Base-by-base conservation (phyloP, 2,888 invertebrate genomes). In the Ceratothoa steindachneri region DNA sequence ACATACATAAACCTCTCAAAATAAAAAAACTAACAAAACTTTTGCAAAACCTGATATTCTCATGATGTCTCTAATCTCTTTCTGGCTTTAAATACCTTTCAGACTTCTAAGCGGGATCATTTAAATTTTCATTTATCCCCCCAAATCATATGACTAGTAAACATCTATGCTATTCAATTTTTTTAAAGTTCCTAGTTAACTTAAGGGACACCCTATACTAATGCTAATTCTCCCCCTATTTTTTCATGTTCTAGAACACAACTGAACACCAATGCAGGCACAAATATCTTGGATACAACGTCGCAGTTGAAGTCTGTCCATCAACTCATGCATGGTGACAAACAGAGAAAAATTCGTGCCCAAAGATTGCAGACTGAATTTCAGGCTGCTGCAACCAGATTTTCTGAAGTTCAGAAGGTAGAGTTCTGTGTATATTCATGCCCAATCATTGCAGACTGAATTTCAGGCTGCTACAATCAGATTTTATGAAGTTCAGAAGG, bases 341-440 rank as follows among this genome's bases (percentile, higher is more conserved):
- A 91, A 81, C 90, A 91, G 74, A 91, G 92, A 83, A 92, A 91
- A 82, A 85, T 95, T 80, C 93, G 94, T 84, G 89, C 93, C 71
- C 93, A 93, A 81, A 89, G 93, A 82, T 87, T 95, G 15, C 92
- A 91, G 12, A 90, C 90, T 81, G 92, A 92, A 82, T 95, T 95
- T 84, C 89, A 89, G 80, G 91, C 91, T 80, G 89, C 93, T 1
- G 87, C 94, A 22, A 89, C 89, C 80, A 89, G 89, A 83, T 94
- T 93, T 83, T 89, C 91, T 66, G 85, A 87, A 24, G 88, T 92
- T 82, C 95, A 95, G 84, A 91, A 92, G 88, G 92, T 92, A 85
- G 4, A 15, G 5, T 5, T 41, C 15, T 41, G 41, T 24, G 27
- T 12, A 0, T 19, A n/a, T 29, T 24, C 65, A 22, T n/a, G 89